phyloP scores from a whole-genome alignment of 2,888 invertebrate genomes.

The Craniophora ligustri region DNA sequence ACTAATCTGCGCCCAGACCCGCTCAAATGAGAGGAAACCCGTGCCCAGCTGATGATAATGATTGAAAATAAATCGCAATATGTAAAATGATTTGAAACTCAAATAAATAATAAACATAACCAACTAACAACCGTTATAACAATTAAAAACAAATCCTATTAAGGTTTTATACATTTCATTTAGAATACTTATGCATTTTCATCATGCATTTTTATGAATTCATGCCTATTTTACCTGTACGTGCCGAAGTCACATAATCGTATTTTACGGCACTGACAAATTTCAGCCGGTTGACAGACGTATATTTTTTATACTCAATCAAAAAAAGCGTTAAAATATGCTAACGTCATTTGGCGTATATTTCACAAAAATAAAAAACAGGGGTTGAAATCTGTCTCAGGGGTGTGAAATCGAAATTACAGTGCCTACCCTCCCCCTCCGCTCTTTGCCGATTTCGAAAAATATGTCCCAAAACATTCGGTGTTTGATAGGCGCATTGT shows the following conservation, averaged over 20 bases:
- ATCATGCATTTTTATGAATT: too few relatives aligned
- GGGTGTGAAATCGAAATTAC: slow-evolving; percentile 69
- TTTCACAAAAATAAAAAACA: slow-evolving; percentile 65
- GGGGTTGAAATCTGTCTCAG: slow-evolving; percentile 65
- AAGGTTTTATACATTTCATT: too few relatives aligned
- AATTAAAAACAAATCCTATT: too few relatives aligned
- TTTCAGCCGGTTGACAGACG: neutral
- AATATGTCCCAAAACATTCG: slow-evolving; percentile 58
- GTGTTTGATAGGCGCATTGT: slow-evolving; percentile 53
- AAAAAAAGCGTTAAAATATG: slow-evolving; percentile 60
- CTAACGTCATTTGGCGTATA: slow-evolving; percentile 57
- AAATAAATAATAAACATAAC: too few relatives aligned
- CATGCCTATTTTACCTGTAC: neutral
- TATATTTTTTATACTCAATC: slow-evolving; percentile 12
- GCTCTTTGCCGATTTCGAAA: slow-evolving; percentile 59
- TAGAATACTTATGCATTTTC: neutral
- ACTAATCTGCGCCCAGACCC: too few relatives aligned
- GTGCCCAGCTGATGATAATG: too few relatives aligned
- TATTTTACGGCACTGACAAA: neutral
- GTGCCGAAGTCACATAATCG: neutral
- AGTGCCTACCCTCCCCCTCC: slow-evolving; percentile 52
- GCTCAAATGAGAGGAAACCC: too few relatives aligned
- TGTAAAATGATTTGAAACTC: too few relatives aligned
- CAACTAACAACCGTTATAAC: too few relatives aligned
- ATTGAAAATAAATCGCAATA: too few relatives aligned